Conservation (phyloP, 2,113 vertebrate species). For the Patagioenas fasciata region DNA sequence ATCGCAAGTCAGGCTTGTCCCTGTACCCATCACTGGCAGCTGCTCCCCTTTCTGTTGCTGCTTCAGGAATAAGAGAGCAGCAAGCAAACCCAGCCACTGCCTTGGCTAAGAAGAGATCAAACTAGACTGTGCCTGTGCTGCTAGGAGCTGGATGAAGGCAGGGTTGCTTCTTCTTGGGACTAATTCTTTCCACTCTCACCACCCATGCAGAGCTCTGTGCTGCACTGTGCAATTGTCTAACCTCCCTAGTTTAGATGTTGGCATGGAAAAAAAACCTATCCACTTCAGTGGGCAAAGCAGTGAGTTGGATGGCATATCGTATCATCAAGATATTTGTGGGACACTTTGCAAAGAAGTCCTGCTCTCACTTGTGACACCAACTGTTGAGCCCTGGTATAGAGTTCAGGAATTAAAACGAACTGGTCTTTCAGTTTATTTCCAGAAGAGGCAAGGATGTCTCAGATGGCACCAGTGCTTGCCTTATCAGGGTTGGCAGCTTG, state of each 20-base stretch:
- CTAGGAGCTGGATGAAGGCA: background rate
- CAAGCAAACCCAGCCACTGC: background rate
- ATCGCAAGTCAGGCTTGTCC: background rate
- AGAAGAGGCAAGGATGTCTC: background rate
- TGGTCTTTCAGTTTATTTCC: background rate
- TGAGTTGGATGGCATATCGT: background rate
- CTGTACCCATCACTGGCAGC: background rate
- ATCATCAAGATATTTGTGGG: background rate
- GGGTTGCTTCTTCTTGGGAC: background rate
- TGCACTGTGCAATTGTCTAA: background rate
- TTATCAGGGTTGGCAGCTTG: background rate
- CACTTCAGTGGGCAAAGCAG: fast-evolving
- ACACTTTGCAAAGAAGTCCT: background rate
- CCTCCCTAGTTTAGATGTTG: background rate
- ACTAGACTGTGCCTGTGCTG: background rate
- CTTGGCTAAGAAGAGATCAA: background rate
- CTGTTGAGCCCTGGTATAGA: background rate
- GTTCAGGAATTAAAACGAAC: background rate
- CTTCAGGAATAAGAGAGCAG: background rate
- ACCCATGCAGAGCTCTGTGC: background rate
- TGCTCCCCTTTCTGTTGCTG: background rate
- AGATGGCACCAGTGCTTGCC: background rate
- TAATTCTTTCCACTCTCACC: background rate
- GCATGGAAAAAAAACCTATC: background rate
- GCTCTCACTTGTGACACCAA: background rate